Evolutionary conservation across 2,113 vertebrate species (phyloP).

Genomic region (Tenrec ecaudatus): DNA sequence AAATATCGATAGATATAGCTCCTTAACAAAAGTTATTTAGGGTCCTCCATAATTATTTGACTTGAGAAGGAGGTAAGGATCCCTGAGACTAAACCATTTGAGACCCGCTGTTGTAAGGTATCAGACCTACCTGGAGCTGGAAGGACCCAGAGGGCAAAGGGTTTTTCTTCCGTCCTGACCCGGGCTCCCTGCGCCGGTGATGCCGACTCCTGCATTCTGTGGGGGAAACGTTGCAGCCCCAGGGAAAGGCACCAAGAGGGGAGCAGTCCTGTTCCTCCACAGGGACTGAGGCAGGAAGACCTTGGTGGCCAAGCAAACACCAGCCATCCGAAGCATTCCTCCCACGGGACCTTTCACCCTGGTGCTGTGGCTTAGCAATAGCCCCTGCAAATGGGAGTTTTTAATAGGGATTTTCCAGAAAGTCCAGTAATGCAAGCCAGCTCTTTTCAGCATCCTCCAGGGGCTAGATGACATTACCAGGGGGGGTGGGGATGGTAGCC

Average conservation of each 20-base stretch:
- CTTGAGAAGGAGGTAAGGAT: neutral
- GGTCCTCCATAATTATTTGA: neutral
- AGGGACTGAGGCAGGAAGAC: neutral
- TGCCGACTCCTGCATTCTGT: neutral
- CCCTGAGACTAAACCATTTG: neutral
- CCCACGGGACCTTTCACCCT: neutral
- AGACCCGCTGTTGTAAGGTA: slow-evolving; percentile 1
- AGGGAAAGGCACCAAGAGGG: neutral
- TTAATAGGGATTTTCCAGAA: slow-evolving; percentile 54
- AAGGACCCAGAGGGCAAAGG: neutral
- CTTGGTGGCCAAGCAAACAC: accelerated
- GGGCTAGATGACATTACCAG: neutral
- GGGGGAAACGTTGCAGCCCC: neutral
- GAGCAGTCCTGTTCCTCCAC: neutral
- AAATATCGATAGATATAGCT: neutral
- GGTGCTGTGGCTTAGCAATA: neutral
- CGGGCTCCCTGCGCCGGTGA: neutral
- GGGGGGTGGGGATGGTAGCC: slow-evolving; percentile 51
- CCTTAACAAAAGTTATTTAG: neutral
- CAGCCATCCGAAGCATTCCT: neutral
- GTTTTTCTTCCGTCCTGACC: slow-evolving; percentile 55
- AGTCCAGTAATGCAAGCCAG: slow-evolving; percentile 21
- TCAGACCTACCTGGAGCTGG: slow-evolving; percentile 20
- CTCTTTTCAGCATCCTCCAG: neutral
- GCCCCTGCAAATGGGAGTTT: slow-evolving; percentile 55